phyloP scores from a whole-genome alignment of 2,797 vertebrate species.

The Astyanax mexicanus region DNA sequence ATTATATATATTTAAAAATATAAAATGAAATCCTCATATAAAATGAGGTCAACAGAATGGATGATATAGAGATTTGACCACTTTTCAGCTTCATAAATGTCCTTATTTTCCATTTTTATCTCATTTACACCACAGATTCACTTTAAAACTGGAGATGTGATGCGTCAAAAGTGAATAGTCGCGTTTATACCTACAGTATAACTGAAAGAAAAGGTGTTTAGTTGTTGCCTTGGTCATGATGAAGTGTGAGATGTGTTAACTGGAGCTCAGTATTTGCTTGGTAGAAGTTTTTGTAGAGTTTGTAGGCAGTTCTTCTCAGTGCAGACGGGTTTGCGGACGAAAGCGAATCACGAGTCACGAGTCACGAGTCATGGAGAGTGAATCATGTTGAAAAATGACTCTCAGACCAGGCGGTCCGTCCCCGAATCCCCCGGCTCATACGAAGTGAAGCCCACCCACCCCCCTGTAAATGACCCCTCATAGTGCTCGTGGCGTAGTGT shows the following conservation, averaged over 20 bases:
- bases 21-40: too few species aligned
- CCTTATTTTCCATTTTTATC: not conserved
- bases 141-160: constrained; percentile 52
- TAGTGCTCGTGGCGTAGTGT: constrained; percentile 83
- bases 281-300: constrained; percentile 49
- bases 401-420: constrained; percentile 70
- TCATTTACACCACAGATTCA: constrained; percentile 37
- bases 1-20: too few species aligned
- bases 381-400: constrained; percentile 62
- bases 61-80: not conserved
- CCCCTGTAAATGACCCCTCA: constrained; percentile 80
- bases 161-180: constrained; percentile 45
- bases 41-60: not conserved
- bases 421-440: constrained; percentile 3
- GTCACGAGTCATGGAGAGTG: too few species aligned
- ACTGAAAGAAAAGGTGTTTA: too few species aligned
- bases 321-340: constrained; percentile 49
- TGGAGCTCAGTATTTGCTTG: constrained; percentile 53
- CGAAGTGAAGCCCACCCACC: constrained; percentile 35
- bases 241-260: constrained; percentile 54
- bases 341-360: too few species aligned
- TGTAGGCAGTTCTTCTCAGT: constrained; percentile 32
- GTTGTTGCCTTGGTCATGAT: constrained; percentile 41
- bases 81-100: not conserved
- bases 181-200: too few species aligned